These are phyloP conservation scores for Elachura formosa DNA, from an alignment of 2,113 vertebrate species.

Conservation along the genomic window DNA sequence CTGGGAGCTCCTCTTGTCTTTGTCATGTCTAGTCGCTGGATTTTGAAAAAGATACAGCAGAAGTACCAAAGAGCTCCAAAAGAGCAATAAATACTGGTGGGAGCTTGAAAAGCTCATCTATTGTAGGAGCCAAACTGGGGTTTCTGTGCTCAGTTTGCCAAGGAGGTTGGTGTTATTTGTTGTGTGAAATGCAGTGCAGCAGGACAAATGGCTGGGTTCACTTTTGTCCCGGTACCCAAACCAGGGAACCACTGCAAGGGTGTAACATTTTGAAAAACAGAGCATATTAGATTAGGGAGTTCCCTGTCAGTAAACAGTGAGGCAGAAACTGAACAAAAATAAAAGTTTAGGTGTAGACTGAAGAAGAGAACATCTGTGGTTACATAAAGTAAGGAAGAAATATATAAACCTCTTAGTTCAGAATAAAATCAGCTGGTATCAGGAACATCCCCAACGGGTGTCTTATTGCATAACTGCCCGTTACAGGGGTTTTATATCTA, in stretches of 20 bases:
- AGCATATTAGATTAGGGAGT: not conserved
- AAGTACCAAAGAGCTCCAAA: not conserved
- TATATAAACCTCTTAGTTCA: not conserved
- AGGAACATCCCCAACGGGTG: not conserved
- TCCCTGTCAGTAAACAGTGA: not conserved
- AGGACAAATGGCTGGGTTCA: not conserved
- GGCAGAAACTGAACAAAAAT: not conserved
- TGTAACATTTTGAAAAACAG: not conserved
- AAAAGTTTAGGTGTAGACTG: not conserved
- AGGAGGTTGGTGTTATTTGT: not conserved
- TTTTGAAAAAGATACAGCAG: not conserved
- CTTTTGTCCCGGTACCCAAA: not conserved
- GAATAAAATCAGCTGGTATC: not conserved
- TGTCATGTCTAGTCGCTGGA: not conserved
- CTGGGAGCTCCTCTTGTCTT: not conserved
- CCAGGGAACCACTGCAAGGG: not conserved
- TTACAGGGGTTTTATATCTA: conserved; percentile 41
- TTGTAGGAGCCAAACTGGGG: not conserved
- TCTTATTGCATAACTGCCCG: conserved; percentile 16
- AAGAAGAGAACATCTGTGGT: not conserved
- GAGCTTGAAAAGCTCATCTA: not conserved
- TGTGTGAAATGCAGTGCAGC: not conserved
- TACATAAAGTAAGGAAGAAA: not conserved
- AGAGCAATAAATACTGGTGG: not conserved
- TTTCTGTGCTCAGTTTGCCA: not conserved